These are phyloP conservation scores for Philereme vetulata DNA, from an alignment of 2,888 invertebrate genomes.

Conservation along the genomic window DNA sequence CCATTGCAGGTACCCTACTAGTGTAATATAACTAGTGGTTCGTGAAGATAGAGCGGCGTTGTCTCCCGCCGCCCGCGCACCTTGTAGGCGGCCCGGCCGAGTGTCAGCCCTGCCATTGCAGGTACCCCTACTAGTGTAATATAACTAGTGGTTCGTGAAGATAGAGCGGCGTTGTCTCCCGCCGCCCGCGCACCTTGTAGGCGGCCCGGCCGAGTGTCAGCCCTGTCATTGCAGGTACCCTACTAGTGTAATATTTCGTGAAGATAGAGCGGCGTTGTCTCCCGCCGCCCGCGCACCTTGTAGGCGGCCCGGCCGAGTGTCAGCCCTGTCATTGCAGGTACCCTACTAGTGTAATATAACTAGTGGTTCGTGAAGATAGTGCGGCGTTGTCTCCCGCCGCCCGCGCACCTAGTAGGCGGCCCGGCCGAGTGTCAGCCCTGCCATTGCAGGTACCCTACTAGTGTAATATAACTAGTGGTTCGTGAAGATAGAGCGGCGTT, in stretches of 20 bases:
- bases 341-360: too few relatives aligned
- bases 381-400: constrained; percentile 85
- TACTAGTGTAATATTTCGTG: constrained; percentile 58
- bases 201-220: constrained; percentile 73
- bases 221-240: constrained; percentile 47
- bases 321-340: constrained; percentile 53
- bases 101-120: constrained; percentile 61
- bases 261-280: constrained; percentile 90
- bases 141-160: constrained; percentile 80
- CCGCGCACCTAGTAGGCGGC: constrained; percentile 64
- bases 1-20: constrained; percentile 19
- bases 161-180: constrained; percentile 87
- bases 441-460: constrained; percentile 19
- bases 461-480: too few relatives aligned
- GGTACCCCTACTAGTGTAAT: too few relatives aligned
- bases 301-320: constrained; percentile 73
- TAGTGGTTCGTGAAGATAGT: constrained; percentile 85
- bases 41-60: constrained; percentile 90
- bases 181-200: constrained; percentile 58
- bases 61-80: constrained; percentile 72
- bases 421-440: constrained; percentile 69
- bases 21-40: too few relatives aligned
- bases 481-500: constrained; percentile 90
- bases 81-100: constrained; percentile 68
- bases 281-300: constrained; percentile 59